A percentile compares a stretch with the other conserved stretches of the same genome.
These are phyloP conservation scores for Gallinago solitaria DNA, from an alignment of 2,797 vertebrate genomes.

Conservation along the genomic window DNA sequence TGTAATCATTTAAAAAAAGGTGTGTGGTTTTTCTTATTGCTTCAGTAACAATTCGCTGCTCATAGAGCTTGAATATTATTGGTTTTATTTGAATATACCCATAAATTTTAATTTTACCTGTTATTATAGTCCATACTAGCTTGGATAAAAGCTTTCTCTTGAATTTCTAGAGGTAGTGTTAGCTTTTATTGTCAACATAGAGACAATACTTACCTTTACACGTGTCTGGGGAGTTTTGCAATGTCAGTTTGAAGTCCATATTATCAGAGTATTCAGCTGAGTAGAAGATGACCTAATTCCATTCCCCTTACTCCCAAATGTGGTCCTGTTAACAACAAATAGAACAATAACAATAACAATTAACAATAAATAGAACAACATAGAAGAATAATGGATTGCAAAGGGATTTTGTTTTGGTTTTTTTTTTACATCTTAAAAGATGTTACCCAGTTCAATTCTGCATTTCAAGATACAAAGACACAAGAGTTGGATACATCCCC, in stretches of 20 bases:
- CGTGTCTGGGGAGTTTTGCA: neutral
- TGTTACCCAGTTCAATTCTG: neutral
- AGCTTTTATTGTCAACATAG: neutral
- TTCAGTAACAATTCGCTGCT: neutral
- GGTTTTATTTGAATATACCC: neutral
- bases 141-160: neutral
- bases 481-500: neutral
- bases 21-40: neutral
- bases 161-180: neutral
- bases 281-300: neutral
- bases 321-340: neutral
- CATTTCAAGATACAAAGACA: neutral
- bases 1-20: neutral
- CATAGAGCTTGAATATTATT: neutral
- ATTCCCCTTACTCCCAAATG: neutral
- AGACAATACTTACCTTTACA: neutral
- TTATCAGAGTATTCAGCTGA: neutral
- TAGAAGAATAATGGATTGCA: neutral
- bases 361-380: neutral
- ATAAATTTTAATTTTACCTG: neutral
- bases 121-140: neutral
- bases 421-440: neutral
- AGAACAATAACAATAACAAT: too few species aligned
- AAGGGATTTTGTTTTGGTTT: neutral
- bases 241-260: neutral